Conservation (phyloP, 2,797 vertebrate genomes). For the Acrocephalus scirpaceus region DNA sequence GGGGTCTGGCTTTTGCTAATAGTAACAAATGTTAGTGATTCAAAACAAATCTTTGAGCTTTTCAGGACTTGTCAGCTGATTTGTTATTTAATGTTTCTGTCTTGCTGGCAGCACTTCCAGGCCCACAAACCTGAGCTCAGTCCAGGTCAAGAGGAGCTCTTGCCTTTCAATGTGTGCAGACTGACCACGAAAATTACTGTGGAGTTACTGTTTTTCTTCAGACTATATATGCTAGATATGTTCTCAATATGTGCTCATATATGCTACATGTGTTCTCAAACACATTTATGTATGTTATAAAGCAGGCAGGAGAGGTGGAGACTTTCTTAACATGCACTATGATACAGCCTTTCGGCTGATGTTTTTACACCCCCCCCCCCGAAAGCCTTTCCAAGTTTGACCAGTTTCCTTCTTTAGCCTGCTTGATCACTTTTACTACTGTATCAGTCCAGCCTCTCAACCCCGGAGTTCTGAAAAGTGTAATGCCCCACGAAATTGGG, state of each 20-base stretch:
- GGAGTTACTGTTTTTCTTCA: slow-evolving; percentile 39
- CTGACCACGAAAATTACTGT: slow-evolving; percentile 17
- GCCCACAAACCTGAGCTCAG: neutral
- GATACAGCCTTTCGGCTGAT: neutral
- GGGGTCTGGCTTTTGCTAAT: neutral
- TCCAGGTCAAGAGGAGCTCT: neutral
- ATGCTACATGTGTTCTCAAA: neutral
- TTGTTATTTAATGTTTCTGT: neutral
- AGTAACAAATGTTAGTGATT: neutral
- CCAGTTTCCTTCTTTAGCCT: neutral
- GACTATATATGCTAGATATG: neutral
- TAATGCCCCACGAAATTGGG: neutral
- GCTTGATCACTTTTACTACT: neutral
- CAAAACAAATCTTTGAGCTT: neutral
- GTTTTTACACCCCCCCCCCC: neutral
- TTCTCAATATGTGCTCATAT: neutral
- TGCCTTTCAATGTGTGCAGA: neutral
- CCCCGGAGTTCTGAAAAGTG: neutral
- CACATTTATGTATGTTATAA: neutral
- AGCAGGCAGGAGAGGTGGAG: neutral
- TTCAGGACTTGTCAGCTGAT: neutral
- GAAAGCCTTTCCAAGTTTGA: neutral
- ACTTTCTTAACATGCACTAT: neutral
- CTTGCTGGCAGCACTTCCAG: neutral
- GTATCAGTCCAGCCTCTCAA: neutral